phyloP scores from a whole-genome alignment of 2,888 invertebrate species.

The Ligdia adustata region DNA sequence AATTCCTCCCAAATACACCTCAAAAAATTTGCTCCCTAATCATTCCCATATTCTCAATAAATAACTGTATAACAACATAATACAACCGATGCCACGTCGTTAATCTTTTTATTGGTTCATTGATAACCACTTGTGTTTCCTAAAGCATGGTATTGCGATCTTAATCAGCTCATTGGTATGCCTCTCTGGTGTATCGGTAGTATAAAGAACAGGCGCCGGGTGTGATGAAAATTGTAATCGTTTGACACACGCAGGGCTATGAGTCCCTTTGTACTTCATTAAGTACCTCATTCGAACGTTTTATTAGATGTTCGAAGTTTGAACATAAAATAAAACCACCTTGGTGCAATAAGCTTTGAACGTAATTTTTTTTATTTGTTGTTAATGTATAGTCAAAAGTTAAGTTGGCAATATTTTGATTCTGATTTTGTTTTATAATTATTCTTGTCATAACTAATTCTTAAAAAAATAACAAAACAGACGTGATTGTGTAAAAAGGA shows the following conservation, averaged over 20 bases:
- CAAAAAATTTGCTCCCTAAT: conserved; percentile 1
- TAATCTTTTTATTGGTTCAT: conserved; percentile 35
- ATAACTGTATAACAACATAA: conserved; percentile 20
- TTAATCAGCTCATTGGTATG: conserved; percentile 71
- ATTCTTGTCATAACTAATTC: no score
- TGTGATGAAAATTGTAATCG: conserved; percentile 76
- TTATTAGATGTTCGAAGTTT: no score
- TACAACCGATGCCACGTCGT: conserved; percentile 23
- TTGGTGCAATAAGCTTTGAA: neutral
- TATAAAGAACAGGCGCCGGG: conserved; percentile 62
- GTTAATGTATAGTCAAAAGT: no score
- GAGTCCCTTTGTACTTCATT: conserved; percentile 40
- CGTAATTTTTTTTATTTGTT: no score
- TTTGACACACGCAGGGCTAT: conserved; percentile 62
- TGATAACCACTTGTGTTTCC: conserved; percentile 39
- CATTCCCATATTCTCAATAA: conserved; percentile 13
- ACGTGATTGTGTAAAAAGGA: no score
- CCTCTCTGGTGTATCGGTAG: conserved; percentile 58
- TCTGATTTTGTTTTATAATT: no score
- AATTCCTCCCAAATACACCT: neutral
- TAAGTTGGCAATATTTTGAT: no score
- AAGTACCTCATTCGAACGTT: no score
- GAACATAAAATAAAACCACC: no score
- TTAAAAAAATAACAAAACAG: no score
- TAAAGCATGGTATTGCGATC: conserved; percentile 60